Percentiles rank a stretch among this genome's conserved stretches.
Conservation (phyloP, 2,113 vertebrate genomes). For the Abramis brama region DNA sequence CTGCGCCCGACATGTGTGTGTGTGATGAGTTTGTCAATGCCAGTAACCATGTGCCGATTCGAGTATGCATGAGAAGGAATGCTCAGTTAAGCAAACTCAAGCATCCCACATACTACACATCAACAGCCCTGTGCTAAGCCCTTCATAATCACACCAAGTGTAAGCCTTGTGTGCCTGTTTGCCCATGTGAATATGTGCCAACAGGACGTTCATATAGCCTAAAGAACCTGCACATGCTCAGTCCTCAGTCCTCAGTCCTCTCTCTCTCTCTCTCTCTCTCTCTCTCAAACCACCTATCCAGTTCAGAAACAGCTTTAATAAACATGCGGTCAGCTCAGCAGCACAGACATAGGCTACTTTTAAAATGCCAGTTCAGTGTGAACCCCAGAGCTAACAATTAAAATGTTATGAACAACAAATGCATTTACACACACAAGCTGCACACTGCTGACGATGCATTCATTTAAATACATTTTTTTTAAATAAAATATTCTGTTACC, state of each 20-base stretch:
- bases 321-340: background rate
- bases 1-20: constrained; percentile 16
- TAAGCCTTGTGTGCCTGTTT: constrained; percentile 6
- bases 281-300: background rate
- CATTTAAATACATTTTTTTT: background rate
- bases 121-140: background rate
- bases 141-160: background rate
- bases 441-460: background rate
- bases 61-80: constrained; percentile 2
- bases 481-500: background rate
- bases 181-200: constrained; percentile 16
- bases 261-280: background rate
- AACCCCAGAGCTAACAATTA: constrained; percentile 21
- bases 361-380: background rate
- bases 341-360: background rate
- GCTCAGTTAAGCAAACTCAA: constrained; percentile 24
- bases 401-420: background rate
- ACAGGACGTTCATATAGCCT: constrained; percentile 24
- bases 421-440: background rate
- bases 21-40: constrained; percentile 38
- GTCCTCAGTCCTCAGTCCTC: background rate
- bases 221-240: constrained; percentile 20
- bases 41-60: constrained; percentile 18
- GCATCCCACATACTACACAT: constrained; percentile 3
- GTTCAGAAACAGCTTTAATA: constrained; percentile 17